Conservation (phyloP, 2,888 invertebrate species). For the Oligia latruncula region DNA sequence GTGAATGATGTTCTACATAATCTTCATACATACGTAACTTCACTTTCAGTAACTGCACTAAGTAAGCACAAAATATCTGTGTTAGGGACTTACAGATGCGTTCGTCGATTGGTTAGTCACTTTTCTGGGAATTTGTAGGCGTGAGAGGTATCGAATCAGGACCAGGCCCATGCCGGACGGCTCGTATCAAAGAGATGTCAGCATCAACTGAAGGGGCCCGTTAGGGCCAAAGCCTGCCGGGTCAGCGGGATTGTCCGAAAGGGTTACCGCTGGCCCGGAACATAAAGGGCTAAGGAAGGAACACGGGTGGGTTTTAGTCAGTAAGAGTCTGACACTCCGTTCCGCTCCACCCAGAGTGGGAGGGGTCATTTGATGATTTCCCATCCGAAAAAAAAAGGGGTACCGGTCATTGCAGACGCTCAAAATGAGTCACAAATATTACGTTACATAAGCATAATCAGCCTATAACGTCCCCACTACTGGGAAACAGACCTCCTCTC, state of each 20-base stretch:
- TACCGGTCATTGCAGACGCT: background rate
- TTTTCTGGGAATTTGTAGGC: background rate
- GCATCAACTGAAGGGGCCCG: no score
- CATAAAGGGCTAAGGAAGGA: no score
- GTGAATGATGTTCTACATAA: constrained; percentile 35
- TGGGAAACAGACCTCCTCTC: background rate
- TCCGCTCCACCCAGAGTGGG: no score
- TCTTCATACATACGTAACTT: constrained; percentile 26
- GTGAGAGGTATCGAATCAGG: background rate
- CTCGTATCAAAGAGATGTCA: no score
- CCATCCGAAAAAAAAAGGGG: no score
- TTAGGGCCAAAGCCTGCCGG: no score
- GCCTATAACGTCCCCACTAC: background rate
- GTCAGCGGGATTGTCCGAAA: no score
- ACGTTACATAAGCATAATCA: background rate
- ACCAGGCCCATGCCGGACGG: no score
- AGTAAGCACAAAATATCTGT: background rate
- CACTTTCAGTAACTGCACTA: background rate
- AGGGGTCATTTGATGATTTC: no score
- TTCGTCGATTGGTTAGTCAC: background rate
- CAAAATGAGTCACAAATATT: background rate
- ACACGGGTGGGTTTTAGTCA: no score
- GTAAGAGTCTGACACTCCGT: no score
- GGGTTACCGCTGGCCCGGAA: no score
- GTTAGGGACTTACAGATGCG: background rate